A percentile compares a stretch with the other conserved stretches of the same genome.
phyloP scores from a whole-genome alignment of 1,140 invertebrate species.

The Drosophila virilis region DNA sequence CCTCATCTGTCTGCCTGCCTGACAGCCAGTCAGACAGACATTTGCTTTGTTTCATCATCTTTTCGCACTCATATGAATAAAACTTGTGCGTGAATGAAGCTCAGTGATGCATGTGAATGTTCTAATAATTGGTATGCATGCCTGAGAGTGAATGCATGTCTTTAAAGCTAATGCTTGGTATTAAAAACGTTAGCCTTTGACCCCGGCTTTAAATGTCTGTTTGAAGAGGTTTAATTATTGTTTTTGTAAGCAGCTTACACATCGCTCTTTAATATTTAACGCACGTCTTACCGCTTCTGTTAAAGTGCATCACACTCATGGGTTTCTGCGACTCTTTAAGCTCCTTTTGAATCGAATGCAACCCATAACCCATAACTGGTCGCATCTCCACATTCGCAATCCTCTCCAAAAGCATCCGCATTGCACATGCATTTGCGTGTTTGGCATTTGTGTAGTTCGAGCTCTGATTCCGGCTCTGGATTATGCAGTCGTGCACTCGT shows the following conservation, averaged over 20 bases:
- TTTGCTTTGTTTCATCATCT: constrained; percentile 68
- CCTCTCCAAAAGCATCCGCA: constrained; percentile 18
- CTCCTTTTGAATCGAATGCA: background rate
- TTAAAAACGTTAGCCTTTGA: no score
- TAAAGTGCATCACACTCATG: background rate
- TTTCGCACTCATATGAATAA: constrained; percentile 57
- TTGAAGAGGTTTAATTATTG: no score
- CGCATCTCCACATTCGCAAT: constrained; percentile 23
- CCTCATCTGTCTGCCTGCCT: constrained; percentile 7
- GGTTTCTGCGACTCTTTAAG: background rate
- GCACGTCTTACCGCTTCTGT: background rate
- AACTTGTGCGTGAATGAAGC: constrained; percentile 74
- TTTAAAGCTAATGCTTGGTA: background rate
- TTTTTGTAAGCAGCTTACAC: no score
- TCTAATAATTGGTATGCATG: constrained; percentile 6
- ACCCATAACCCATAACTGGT: background rate
- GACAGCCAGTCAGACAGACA: constrained; percentile 30
- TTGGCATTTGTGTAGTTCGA: constrained; percentile 61
- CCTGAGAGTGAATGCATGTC: background rate
- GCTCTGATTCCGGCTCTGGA: constrained; percentile 49
- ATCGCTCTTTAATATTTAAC: no score
- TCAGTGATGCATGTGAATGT: constrained; percentile 59
- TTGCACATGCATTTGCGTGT: constrained; percentile 48
- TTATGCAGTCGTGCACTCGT: constrained; percentile 64
- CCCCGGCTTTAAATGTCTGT: no score